Conservation (phyloP, 2,797 vertebrate genomes). For the Ceyx erithaca region DNA sequence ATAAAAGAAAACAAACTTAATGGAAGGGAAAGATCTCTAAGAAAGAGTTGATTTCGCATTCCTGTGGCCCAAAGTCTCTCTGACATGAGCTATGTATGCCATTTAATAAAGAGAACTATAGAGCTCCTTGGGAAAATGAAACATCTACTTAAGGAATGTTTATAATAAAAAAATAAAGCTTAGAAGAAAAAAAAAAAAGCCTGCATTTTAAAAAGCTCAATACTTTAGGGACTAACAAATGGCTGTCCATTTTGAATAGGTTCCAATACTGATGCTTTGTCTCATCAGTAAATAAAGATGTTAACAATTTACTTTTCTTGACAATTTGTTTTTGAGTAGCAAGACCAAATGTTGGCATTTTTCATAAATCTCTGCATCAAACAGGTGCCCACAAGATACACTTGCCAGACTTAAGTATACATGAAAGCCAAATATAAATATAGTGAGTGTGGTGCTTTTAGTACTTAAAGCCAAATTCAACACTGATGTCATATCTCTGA, state of each 20-base stretch:
- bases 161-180: not conserved
- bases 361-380: constrained; percentile 65
- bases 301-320: constrained; percentile 75
- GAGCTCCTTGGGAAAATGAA: not conserved
- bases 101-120: not conserved
- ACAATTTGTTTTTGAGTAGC: constrained; percentile 76
- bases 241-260: constrained; percentile 67
- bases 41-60: not conserved
- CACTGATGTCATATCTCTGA: constrained; percentile 11
- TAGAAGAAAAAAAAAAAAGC: not conserved
- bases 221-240: constrained; percentile 42
- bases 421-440: constrained; percentile 71
- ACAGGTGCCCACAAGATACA: constrained; percentile 70
- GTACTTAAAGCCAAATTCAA: constrained; percentile 40
- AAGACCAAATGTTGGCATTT: constrained; percentile 75
- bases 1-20: not conserved
- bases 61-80: not conserved
- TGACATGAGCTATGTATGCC: not conserved
- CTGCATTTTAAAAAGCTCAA: not conserved
- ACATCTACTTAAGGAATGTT: not conserved
- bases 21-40: not conserved
- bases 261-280: constrained; percentile 57
- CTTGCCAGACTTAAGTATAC: constrained; percentile 72
- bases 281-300: constrained; percentile 76
- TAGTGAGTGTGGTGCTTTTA: constrained; percentile 15